A percentile compares a stretch with the other conserved stretches of the same genome.
phyloP scores from a whole-genome alignment of 2,113 vertebrate species.

The Zingel zingel region DNA sequence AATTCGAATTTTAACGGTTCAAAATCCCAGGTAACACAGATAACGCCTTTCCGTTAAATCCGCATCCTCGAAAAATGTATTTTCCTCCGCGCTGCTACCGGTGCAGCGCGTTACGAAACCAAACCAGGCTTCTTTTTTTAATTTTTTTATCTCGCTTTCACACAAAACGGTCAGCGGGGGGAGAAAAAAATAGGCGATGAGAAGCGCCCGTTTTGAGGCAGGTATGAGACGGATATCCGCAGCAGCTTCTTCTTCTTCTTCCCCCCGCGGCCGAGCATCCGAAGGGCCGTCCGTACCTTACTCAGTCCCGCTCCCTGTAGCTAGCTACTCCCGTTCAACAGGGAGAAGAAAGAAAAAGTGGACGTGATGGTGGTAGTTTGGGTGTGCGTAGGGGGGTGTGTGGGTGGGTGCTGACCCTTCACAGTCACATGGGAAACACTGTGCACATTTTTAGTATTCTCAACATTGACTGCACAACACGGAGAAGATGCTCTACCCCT shows the following conservation, averaged over 20 bases:
- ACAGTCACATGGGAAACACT: conserved; percentile 69
- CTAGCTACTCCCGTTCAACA: conserved; percentile 57
- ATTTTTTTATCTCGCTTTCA: conserved; percentile 31
- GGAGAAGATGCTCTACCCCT: neutral
- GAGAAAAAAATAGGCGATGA: neutral
- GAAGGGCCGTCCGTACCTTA: conserved; percentile 61
- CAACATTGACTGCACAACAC: conserved; percentile 6
- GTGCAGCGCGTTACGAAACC: conserved; percentile 72
- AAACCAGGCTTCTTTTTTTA: neutral
- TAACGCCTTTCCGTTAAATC: conserved; percentile 70
- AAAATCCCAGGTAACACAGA: conserved; percentile 69
- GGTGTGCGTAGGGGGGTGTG: conserved; percentile 37
- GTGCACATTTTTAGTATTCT: conserved; percentile 36
- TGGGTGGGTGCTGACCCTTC: conserved; percentile 68
- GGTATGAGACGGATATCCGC: conserved; percentile 74
- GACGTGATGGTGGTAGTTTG: conserved; percentile 49
- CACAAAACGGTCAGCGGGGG: conserved; percentile 36
- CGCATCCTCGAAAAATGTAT: conserved; percentile 69
- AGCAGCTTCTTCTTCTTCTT: conserved; percentile 43
- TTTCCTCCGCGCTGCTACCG: conserved; percentile 60
- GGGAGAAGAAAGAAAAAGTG: conserved; percentile 64
- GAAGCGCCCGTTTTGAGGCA: conserved; percentile 52
- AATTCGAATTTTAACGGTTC: conserved; percentile 58
- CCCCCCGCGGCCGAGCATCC: conserved; percentile 67
- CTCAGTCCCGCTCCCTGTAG: conserved; percentile 47